Evolutionary conservation across 2,113 vertebrate genomes (phyloP).

Genomic region (Conger conger): DNA sequence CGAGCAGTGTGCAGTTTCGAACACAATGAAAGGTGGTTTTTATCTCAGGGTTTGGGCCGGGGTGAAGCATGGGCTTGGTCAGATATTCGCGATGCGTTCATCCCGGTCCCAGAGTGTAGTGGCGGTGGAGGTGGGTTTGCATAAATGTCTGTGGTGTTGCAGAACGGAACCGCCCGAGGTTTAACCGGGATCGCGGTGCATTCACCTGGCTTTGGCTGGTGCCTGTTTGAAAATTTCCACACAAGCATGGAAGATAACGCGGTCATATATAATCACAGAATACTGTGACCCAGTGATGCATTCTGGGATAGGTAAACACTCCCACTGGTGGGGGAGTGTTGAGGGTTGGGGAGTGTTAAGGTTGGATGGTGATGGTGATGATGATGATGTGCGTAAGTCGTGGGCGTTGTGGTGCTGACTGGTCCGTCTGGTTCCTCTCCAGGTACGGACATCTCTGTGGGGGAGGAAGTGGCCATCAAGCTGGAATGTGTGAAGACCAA

Average conservation of each 20-base stretch:
- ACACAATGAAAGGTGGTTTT: not conserved
- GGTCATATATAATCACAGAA: too few species aligned
- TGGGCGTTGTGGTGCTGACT: not conserved
- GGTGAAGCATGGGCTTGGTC: not conserved
- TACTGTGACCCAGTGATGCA: too few species aligned
- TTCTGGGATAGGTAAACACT: too few species aligned
- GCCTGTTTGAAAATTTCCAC: too few species aligned
- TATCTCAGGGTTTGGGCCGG: not conserved
- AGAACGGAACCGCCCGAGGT: not conserved
- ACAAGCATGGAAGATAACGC: too few species aligned
- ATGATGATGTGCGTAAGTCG: not conserved
- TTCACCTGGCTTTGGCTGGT: not conserved
- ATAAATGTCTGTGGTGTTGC: not conserved
- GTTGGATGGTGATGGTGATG: not conserved
- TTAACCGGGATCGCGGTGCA: not conserved
- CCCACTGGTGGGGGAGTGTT: too few species aligned
- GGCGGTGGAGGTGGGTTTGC: not conserved
- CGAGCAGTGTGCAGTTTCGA: too few species aligned
- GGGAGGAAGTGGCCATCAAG: slow-evolving; percentile 95
- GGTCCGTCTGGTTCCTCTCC: slow-evolving; percentile 26
- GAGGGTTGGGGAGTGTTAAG: too few species aligned
- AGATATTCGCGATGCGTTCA: not conserved
- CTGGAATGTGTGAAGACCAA: slow-evolving; percentile 98
- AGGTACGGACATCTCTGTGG: slow-evolving; percentile 94
- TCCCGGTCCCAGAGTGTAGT: not conserved